phyloP scores from a whole-genome alignment of 2,888 invertebrate genomes.

The Papilio gigon region DNA sequence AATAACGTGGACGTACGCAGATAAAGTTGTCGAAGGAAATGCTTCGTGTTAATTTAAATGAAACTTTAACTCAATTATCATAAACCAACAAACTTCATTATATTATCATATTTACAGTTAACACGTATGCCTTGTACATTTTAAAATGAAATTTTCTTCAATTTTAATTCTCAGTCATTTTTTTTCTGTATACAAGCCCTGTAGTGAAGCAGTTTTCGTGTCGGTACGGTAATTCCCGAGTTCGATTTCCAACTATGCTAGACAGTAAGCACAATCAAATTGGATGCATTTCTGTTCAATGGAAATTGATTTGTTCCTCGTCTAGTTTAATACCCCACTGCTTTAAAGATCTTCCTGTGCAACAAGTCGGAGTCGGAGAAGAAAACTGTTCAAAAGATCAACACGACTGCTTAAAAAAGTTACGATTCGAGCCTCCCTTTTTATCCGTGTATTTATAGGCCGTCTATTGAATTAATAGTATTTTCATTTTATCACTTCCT shows the following conservation, averaged over 20 bases:
- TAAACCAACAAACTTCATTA: conserved; percentile 10
- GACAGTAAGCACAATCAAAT: too few relatives aligned
- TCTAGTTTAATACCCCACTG: too few relatives aligned
- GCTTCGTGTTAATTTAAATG: conserved; percentile 6
- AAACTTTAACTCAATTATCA: conserved; percentile 15
- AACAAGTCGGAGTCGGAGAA: too few relatives aligned
- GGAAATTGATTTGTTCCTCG: too few relatives aligned
- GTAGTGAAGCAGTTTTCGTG: background rate
- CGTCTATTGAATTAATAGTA: conserved; percentile 23
- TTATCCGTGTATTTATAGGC: background rate
- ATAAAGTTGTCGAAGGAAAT: conserved; percentile 26
- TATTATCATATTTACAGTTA: conserved; percentile 18
- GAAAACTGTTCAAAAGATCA: too few relatives aligned
- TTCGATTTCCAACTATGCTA: too few relatives aligned
- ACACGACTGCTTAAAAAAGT: background rate
- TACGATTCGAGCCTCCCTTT: background rate
- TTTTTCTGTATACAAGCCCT: too few relatives aligned
- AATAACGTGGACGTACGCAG: conserved; percentile 28
- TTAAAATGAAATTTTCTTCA: background rate
- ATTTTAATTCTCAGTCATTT: background rate
- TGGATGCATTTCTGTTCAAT: too few relatives aligned
- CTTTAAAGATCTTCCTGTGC: too few relatives aligned
- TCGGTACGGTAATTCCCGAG: too few relatives aligned
- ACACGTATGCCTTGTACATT: background rate
- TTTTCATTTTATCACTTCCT: conserved; percentile 38